Base-by-base conservation (phyloP, 1,140 invertebrate species). In the Cheumatopsyche charites region DNA sequence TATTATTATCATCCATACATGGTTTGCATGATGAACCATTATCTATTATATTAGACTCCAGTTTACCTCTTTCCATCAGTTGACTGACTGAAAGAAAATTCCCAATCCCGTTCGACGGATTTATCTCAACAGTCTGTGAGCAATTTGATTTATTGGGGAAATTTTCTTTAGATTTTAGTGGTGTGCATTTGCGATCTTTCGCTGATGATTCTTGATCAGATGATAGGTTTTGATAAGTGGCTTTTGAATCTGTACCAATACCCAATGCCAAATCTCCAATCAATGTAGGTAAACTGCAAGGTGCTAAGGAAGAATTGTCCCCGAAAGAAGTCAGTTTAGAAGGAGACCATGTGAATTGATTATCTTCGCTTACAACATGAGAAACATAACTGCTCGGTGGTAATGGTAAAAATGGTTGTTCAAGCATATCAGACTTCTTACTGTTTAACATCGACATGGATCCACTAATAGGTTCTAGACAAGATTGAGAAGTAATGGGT, bases 81-180 rank as follows among this genome's bases (percentile, higher is more conserved):
- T 90, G 88, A 80, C 88, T 90, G 0, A 90, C 89, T 0, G 89
- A 90, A 4, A 90, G 76, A 62, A 89, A 89, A 66, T 79, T 82
- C 12, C 70, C 74, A 42, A 49, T 45, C 5, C 61, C 29, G 49
- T 69, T 67, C 1, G 75, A 67, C 15, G 49, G 26, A 65, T 71
- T 70, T 23, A 69, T 45, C 15, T 75, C 74, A 19, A 71, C 29
- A 72, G 2, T 67, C 9, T 72, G 70, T 17, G 63, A 61, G 43
- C 52, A 62, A 21, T 70, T 70, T 1, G 19, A 23, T 70, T 70
- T 70, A 43, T 43, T 62, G 4, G 25, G 25, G 23, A 63, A 63
- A 17, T 26, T 47, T 15, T 68, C 49, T 52, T 55, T 68, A 25
- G 17, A 36, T 36, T 70, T 70, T 17, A 43, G 52, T 13, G 36